Evolutionary conservation across 2,113 vertebrate genomes (phyloP), one percentile per base, ranked within the genome.

Genomic region (Hydropotes inermis): DNA sequence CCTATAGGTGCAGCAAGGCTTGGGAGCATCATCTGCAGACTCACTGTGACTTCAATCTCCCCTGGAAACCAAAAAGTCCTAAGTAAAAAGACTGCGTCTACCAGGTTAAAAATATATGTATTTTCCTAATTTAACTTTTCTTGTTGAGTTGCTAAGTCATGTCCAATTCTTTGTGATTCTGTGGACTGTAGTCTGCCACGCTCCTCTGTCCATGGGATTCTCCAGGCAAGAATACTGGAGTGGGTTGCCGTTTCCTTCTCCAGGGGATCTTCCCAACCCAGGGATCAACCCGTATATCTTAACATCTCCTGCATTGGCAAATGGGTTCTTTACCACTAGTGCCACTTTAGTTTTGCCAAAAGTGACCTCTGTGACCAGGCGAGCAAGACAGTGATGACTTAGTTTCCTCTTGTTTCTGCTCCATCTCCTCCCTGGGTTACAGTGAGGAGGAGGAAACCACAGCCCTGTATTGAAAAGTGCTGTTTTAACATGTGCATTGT

Each of bases 111-210:
- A 88, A 79, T 33, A 36, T 17, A 11, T 47, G 50, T n/a, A 23
- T 55, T 93, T 97, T 89, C 27, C 86, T 33, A 5, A 7, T n/a
- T 76, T 97, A 94, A 81, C 39, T 76, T 95, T 95, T 43, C 25
- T 74, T 39, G 2, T 13, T 74, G 36, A 74, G 19, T 39, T 39
- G 36, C 67, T 74, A 74, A 74, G 10, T 74, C 0, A 0, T 74
- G n/a, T 39, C 67, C 36, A 25, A 13, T 74, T 74, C 67, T 74
- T 25, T 74, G 11, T 25, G 67, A 74, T 36, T 36, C 2, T 2
- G 0, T 74, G 67, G 36, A 39, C 67, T 39, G 67, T 25, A 39
- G 67, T 5, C 36, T 0, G 10, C n/a, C 67, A 74, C 19, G 67
- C n/a, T 39, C 21, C 36, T 74, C 67, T 39, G 19, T 23, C 36